Evolutionary conservation across 2,113 vertebrate species (phyloP), one percentile per base, ranked within the genome.

Genomic region (Hyaena hyaena): DNA sequence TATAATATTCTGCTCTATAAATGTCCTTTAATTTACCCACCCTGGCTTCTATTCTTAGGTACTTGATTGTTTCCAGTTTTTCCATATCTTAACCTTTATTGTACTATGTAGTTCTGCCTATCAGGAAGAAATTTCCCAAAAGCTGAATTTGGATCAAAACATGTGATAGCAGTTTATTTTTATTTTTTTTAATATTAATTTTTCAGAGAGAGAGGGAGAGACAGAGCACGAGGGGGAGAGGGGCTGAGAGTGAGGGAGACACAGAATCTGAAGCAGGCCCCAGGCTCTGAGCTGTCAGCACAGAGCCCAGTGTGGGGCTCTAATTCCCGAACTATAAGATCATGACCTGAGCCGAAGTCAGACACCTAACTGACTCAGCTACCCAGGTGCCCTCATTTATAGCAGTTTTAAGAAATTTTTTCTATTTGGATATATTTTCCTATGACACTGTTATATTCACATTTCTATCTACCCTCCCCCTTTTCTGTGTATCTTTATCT

Each of bases 321-420:
- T 5, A 55, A 55, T 14, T 55, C 53, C 15, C 1, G 2, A 61
- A 23, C 58, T 23, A 7, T 23, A 21, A 61, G 21, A 61, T 61
- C 58, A 61, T 23, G 58, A 61, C 21, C 58, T 61, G 58, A 61
- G 58, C 21, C 21, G 8, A 61, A 61, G 58, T 61, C 7, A 7
- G 7, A 61, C 58, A 61, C 21, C 19, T 23, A 61, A 61, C 58
- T 8, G 21, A 61, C 58, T 61, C 19, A 23, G 58, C 58, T 7
- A 61, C 58, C 17, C 2, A 61, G 7, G 21, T 2, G 2, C 21
- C 19, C 58, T 2, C 66, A 39, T 71, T 12, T 89, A 92, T 4
- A 85, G 53, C 43, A 66, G 10, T 63, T 86, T 92, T 53, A 68
- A 97, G 45, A 31, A 61, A 53, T 90, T 69, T 90, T 96, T 96